Base-by-base conservation (phyloP, 1,140 invertebrate species). In the Papilio xuthus region DNA sequence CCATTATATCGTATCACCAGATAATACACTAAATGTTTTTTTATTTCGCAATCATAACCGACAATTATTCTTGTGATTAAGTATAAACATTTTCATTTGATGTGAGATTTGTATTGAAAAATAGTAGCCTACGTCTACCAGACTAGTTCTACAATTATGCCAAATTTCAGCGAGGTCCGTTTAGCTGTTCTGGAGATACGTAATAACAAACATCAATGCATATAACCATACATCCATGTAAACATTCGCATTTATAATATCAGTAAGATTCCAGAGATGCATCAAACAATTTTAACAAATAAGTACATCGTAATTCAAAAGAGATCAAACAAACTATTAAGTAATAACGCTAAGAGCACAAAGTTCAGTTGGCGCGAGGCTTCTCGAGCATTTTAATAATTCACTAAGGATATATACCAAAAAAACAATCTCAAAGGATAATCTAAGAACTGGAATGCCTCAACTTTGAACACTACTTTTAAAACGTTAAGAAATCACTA, bases 1-100 rank as follows among this genome's bases (percentile, higher is more conserved):
- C 89, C 88, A 90, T 88, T 82, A 79, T 84, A 79, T 81, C 32
- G 44, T 82, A 81, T 83, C 78, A 56, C 32, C 32, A 60, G 72
- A 83, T 76, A 81, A 63, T 78, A 78, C 56, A 4, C 32, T 28
- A 47, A 79, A 78, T 53, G 20, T 70, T 81, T 78, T 78, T 78
- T 26, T 32, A 73, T 78, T 72, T 76, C 73, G 67, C 37, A 56
- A 26, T 81, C 70, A 78, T 77, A 81, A 74, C 9, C 41, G 70
- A 41, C 42, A 56, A 28, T 41, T 60, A 71, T 28, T 79, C 67
- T 37, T 26, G 9, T 56, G 10, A 2, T 53, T 60, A 60, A 8
- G 8, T 26, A 60, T 26, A 10, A 8, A 53, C n/a, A 20, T n/a
- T 60, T 60, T 56, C 0, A 56, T 56, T 56, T 9, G n/a, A 23